A percentile compares a stretch with the other conserved stretches of the same genome.
These are phyloP conservation scores for Tipula unca DNA, from an alignment of 2,888 invertebrate genomes.

Conservation along the genomic window DNA sequence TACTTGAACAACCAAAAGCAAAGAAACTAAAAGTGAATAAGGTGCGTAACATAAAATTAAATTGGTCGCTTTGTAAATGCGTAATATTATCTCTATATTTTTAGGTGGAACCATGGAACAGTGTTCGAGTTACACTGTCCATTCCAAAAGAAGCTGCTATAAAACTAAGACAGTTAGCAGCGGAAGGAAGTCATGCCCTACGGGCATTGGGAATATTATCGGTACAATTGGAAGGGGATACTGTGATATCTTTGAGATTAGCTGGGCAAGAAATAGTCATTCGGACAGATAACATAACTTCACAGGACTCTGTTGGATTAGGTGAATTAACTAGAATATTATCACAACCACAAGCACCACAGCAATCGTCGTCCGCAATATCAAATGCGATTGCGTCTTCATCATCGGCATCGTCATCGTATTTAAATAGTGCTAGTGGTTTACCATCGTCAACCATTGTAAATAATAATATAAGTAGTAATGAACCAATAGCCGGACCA, in stretches of 20 bases:
- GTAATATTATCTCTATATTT: background rate
- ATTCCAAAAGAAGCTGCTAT: constrained; percentile 94
- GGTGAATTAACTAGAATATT: constrained; percentile 31
- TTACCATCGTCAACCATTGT: background rate
- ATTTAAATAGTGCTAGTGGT: constrained; percentile 9
- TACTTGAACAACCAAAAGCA: constrained; percentile 51
- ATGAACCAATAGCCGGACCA: constrained; percentile 27
- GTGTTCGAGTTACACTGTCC: constrained; percentile 94
- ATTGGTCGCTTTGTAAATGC: background rate
- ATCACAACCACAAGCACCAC: constrained; percentile 25
- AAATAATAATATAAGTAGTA: constrained; percentile 27
- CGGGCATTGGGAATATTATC: constrained; percentile 89
- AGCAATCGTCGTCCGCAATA: constrained; percentile 17
- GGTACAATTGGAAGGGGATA: constrained; percentile 88
- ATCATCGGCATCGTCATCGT: constrained; percentile 14
- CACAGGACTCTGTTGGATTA: constrained; percentile 33
- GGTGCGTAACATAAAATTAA: constrained; percentile 32
- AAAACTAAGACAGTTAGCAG: constrained; percentile 82
- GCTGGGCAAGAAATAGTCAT: constrained; percentile 66
- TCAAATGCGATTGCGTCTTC: background rate
- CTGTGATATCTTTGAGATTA: constrained; percentile 62
- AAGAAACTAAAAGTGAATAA: constrained; percentile 55
- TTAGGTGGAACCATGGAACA: constrained; percentile 95
- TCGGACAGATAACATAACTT: constrained; percentile 41
- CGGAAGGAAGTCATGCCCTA: constrained; percentile 80